Conservation (phyloP, 2,113 vertebrate species). For the Anser brachyrhynchus region DNA sequence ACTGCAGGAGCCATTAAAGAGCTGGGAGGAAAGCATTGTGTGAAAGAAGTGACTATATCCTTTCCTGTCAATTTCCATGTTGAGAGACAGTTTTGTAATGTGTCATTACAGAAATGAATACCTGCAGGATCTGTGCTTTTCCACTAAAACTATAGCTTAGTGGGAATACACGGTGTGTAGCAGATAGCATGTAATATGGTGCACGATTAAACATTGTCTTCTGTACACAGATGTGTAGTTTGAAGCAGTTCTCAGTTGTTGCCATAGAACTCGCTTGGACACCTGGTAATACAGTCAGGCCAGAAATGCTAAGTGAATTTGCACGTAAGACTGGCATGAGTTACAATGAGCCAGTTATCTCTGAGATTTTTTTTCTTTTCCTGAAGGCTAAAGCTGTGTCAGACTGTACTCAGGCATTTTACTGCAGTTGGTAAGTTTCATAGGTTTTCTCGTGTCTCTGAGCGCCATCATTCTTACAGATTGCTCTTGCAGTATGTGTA, state of each 20-base stretch:
- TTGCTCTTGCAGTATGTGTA: not conserved
- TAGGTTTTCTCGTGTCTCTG: not conserved
- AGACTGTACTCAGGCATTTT: not conserved
- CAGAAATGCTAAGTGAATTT: not conserved
- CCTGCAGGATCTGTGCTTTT: not conserved
- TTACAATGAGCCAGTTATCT: not conserved
- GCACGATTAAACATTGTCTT: not conserved
- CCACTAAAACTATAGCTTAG: not conserved
- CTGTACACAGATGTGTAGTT: not conserved
- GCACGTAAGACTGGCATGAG: not conserved
- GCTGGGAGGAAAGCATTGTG: conserved; percentile 84
- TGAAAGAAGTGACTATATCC: conserved; percentile 89
- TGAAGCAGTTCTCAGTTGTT: not conserved
- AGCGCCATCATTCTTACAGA: not conserved
- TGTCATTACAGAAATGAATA: not conserved
- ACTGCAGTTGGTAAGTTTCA: not conserved
- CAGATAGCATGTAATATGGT: not conserved
- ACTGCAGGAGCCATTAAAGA: conserved; percentile 83
- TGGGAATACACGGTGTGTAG: not conserved
- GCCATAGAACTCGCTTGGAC: not conserved
- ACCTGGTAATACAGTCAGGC: not conserved
- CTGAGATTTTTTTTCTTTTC: not conserved
- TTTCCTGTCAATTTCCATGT: conserved; percentile 25
- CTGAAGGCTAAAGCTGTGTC: not conserved
- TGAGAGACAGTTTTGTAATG: not conserved